Conservation (phyloP, 1,140 invertebrate species). For the Bombus difficillimus region DNA sequence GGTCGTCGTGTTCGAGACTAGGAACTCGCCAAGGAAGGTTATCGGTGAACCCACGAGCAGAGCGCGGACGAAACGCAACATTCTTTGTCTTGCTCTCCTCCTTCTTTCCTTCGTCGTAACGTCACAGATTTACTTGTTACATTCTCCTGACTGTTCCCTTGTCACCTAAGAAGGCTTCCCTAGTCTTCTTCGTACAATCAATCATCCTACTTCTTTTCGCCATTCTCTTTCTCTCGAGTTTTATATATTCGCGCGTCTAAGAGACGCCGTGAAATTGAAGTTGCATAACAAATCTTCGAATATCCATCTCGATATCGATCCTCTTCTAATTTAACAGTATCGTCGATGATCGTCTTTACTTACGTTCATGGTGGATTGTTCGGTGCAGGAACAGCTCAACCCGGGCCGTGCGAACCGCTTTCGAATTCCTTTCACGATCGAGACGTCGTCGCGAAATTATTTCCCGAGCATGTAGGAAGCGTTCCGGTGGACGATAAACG, state of each 20-base stretch:
- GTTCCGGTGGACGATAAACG: constrained; percentile 17
- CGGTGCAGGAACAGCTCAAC: background rate
- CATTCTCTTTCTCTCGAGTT: too few species aligned
- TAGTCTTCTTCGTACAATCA: too few species aligned
- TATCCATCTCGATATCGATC: background rate
- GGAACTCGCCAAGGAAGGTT: background rate
- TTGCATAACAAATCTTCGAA: background rate
- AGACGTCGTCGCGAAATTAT: constrained; percentile 19
- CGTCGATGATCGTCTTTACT: background rate
- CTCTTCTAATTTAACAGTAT: background rate
- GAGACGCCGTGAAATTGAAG: background rate
- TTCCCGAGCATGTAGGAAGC: background rate
- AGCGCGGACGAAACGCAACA: too few species aligned
- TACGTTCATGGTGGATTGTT: background rate
- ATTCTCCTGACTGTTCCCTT: background rate
- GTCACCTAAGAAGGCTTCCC: too few species aligned
- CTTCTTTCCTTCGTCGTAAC: background rate
- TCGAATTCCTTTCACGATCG: background rate
- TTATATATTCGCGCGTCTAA: too few species aligned
- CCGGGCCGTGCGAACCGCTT: background rate
- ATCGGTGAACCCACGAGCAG: too few species aligned
- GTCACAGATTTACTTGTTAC: background rate
- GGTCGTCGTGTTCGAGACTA: too few species aligned
- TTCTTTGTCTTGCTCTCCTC: background rate
- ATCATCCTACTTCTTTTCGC: too few species aligned